Percentiles rank a stretch among this genome's conserved stretches.
These are phyloP conservation scores for Acrocera orbiculus DNA, from an alignment of 2,888 invertebrate genomes.

Conservation along the genomic window DNA sequence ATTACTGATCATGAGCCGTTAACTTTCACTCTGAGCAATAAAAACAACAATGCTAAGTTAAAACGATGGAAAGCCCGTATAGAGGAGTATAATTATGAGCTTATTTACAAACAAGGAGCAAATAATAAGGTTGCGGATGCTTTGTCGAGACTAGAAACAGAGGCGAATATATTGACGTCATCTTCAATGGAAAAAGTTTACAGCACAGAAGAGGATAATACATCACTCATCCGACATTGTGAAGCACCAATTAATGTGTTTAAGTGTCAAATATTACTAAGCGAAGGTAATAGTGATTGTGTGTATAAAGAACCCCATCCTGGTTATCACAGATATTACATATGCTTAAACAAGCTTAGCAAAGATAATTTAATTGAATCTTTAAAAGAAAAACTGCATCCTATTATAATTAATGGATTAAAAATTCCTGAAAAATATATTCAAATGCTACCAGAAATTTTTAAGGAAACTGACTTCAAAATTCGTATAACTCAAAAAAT, in stretches of 20 bases:
- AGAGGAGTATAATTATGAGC: conserved; percentile 9
- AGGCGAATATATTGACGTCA: neutral
- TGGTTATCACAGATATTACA: neutral
- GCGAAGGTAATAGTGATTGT: neutral
- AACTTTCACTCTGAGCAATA: conserved; percentile 5
- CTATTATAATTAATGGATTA: neutral
- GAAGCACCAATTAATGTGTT: conserved; percentile 2
- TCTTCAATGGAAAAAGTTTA: conserved; percentile 4
- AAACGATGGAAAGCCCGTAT: conserved; percentile 10
- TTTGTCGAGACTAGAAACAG: conserved; percentile 4
- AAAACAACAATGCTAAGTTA: conserved; percentile 8
- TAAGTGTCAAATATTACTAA: neutral
- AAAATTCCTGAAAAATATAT: conserved; percentile 2
- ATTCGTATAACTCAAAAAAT: conserved; percentile 1
- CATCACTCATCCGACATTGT: neutral
- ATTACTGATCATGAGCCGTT: conserved; percentile 11
- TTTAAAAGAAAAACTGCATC: neutral
- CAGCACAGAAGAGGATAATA: conserved; percentile 11
- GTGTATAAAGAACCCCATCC: conserved; percentile 1
- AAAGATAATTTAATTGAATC: neutral
- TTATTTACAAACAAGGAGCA: conserved; percentile 10
- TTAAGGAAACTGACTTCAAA: neutral
- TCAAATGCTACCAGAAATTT: neutral
- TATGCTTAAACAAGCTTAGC: neutral
- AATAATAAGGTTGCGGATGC: conserved; percentile 9